Evolutionary conservation across 2,113 vertebrate species (phyloP), one percentile per base, ranked within the genome.

Genomic region (Oplegnathus fasciatus): DNA sequence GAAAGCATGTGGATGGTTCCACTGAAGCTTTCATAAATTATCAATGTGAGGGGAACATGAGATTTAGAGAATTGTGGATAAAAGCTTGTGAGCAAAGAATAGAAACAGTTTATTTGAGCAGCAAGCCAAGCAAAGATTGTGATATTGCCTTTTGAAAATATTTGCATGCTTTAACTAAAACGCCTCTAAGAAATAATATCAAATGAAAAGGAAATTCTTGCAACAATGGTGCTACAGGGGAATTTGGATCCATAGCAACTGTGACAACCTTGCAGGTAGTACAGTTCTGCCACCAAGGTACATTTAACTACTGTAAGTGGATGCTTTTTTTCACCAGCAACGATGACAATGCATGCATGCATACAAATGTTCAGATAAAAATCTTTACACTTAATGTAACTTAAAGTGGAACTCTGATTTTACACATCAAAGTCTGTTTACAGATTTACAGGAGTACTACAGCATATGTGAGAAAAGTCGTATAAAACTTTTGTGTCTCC

Each of bases 1-100:
- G 72, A 68, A 81, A 60, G 50, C 37, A 15, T 62, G 30, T 61
- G 50, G 50, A 24, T 42, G 44, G 65, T 55, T 87, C 73, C 34
- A 58, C 62, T 66, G 64, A 74, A 71, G 70, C 67, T 65, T 80
- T 86, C 68, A 77, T 88, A 80, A 84, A 83, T 87, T 75, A 80
- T 88, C 78, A 68, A 74, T 48, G 79, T 57, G 34, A 54, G 34
- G 67, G 85, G 73, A 77, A 44, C 32, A 42, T 75, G 80, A 67
- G 73, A 85, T 82, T 88, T 86, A 50, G 69, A 89, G 67, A 61
- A 54, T 68, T 91, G 70, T 52, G 52, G 71, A 72, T 32, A 18
- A 82, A 66, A 61, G 75, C 67, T 84, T 58, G 70, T n/a, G 37
- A 84, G 74, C 8, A 9, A 42, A n/a, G 24, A 75, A 50, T 14